phyloP scores from a whole-genome alignment of 2,113 vertebrate genomes.

The Zosterops hypoxanthus region DNA sequence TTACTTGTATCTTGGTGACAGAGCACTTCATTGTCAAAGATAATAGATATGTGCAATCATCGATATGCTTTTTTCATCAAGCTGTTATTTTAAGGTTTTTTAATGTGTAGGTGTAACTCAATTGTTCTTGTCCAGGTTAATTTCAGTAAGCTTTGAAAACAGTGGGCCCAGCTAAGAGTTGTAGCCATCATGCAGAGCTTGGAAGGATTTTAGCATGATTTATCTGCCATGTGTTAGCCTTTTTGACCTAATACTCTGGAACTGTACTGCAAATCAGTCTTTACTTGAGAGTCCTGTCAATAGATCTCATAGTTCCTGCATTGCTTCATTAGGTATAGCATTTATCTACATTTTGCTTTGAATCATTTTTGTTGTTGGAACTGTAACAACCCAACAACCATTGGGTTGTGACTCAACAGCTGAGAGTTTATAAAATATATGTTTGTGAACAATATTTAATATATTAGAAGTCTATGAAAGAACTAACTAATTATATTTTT shows the following conservation, averaged over 20 bases:
- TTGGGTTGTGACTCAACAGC: not conserved
- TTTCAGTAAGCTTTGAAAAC: not conserved
- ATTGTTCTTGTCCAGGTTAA: not conserved
- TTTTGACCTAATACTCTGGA: not conserved
- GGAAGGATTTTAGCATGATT: not conserved
- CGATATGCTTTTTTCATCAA: not conserved
- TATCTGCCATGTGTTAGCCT: not conserved
- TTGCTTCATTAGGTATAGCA: not conserved
- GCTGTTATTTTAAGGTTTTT: not conserved
- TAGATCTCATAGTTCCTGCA: not conserved
- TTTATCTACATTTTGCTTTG: not conserved
- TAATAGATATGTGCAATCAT: not conserved
- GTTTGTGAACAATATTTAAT: not conserved
- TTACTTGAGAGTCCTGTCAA: not conserved
- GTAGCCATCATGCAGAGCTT: not conserved
- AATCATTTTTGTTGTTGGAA: not conserved
- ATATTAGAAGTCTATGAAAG: not conserved
- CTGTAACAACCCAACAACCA: not conserved
- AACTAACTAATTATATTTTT: conserved; percentile 1
- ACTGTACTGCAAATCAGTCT: not conserved
- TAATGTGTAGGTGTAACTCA: not conserved
- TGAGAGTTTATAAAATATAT: not conserved
- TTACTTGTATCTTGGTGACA: not conserved
- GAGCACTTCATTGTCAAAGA: not conserved
- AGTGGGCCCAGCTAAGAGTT: not conserved